A percentile compares a stretch with the other conserved stretches of the same genome.
phyloP scores from a whole-genome alignment of 2,797 vertebrate species.

The Myripristis jacobus region DNA sequence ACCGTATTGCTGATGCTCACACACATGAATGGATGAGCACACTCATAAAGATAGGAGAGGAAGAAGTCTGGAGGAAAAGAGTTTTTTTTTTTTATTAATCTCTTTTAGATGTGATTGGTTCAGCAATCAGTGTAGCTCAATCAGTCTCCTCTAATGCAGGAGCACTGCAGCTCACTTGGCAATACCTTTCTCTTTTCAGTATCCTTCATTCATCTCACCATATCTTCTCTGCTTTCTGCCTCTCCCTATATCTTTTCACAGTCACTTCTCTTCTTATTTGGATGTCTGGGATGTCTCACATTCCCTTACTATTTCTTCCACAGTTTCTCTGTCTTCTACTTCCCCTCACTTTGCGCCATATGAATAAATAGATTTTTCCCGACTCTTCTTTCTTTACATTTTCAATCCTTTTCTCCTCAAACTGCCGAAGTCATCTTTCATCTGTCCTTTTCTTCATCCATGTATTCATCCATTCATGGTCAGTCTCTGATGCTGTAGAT shows the following conservation, averaged over 20 bases:
- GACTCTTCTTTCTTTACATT: not conserved
- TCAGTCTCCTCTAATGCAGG: not conserved
- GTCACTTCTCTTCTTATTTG: not conserved
- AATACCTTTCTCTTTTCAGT: not conserved
- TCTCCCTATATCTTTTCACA: not conserved
- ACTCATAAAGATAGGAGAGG: not conserved
- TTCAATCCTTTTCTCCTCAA: not conserved
- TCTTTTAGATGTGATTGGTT: not conserved
- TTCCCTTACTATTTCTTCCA: not conserved
- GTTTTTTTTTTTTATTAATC: not conserved
- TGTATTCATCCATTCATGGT: not conserved
- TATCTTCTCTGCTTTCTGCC: not conserved
- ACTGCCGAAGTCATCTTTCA: not conserved
- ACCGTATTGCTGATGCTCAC: not conserved
- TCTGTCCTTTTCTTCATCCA: not conserved
- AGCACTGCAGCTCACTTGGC: not conserved
- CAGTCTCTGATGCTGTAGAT: not conserved
- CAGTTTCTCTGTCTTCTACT: not conserved
- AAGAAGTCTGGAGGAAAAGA: not conserved
- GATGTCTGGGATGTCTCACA: not conserved
- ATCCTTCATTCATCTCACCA: not conserved
- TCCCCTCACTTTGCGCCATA: conserved; percentile 1
- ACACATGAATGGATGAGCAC: not conserved
- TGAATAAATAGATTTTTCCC: not conserved
- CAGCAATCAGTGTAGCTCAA: too few relatives aligned